Base-by-base conservation (phyloP, 2,113 vertebrate genomes). In the Pipa parva region DNA sequence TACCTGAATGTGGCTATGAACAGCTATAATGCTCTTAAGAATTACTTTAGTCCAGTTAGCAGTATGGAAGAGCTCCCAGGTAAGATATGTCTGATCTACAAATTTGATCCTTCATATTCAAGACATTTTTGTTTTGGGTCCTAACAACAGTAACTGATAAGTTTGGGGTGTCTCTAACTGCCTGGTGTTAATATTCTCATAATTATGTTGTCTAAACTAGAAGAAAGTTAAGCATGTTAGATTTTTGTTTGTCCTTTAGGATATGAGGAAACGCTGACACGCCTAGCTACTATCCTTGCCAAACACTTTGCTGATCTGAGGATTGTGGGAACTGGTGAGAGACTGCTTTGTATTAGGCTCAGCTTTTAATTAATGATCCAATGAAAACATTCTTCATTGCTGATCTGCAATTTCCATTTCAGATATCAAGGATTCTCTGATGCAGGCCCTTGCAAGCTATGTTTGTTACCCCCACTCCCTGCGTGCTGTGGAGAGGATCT, bases 1-100 rank as follows among this genome's bases (percentile, higher is more conserved):
- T 98, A 98, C 90, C 87, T 99, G 82, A 97, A 89, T 0, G 97
- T 97, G 61, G 95, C 93, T 80, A 98, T 99, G 92, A 98, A 98
- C 72, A 94, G 94, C 55, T 99, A 99, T 85, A 98, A 95, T 1
- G 93, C 97, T 36, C 91, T 99, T 39, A 98, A 97, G 84, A 99
- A 98, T 83, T 98, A 99, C 83, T 99, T 98, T 76, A 94, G 94
- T 72, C 93, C 95, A 0, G 91, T 93, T 20, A 93, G 95, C 82
- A 85, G 86, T 90, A 95, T 98, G 93, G 96, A 98, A 51, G 92
- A 97, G 13, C 92, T 99, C 1, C 93, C 93, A 81, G 95, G 96
- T 97, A 71, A 79, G 45, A 6, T 18, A n/a, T n/a, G n/a, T n/a
- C n/a, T n/a, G n/a, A n/a, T n/a, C n/a, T n/a, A n/a, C n/a, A n/a